Base-by-base conservation (phyloP, 1,140 invertebrate species). In the Aphaenogaster ashmeadi region DNA sequence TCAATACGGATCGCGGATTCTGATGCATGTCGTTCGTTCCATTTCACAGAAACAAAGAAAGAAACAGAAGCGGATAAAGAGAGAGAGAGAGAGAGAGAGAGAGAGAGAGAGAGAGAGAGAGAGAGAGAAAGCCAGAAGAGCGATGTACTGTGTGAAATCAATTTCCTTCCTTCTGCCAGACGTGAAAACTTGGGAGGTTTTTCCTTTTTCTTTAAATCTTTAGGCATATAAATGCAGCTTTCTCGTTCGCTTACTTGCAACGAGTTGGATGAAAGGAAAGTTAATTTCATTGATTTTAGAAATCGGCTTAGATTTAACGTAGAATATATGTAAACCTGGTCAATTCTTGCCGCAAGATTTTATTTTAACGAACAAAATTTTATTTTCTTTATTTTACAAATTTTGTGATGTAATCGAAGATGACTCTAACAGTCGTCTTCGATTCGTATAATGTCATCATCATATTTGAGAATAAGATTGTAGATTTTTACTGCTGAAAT, bases 101-200 rank as follows among this genome's bases (percentile, higher is more conserved):
- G 9, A 11, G 13, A 41, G 33, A 7, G 6, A 0, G 18, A 15
- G 8, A n/a, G 1, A 0, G 13, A 6, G 36, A 67, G 11, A 8
- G 7, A 11, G 38, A 80, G 11, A 44, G 33, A 7, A 52, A 44
- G 74, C 2, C 5, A 38, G 13, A 9, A 56, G 15, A n/a, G 54
- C 33, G 69, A 84, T 18, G 18, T 74, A 74, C 18, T 74, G 54
- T 27, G 41, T 27, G 41, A 84, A 84, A 84, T 84, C 67, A 84
- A 84, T 84, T 84, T 75, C 13, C n/a, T 60, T 7, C 13, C 54
- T 72, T 41, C 18, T 15, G 41, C 18, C 27, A 58, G 18, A 60
- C 11, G 27, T 50, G 11, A 74, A 47, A 72, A 60, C 69, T 56
- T 56, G 41, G 3, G 13, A 41, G 2, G 62, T 60, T 60, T 33